Base-by-base conservation (phyloP, 2,113 vertebrate genomes). In the Archocentrus centrarchus region DNA sequence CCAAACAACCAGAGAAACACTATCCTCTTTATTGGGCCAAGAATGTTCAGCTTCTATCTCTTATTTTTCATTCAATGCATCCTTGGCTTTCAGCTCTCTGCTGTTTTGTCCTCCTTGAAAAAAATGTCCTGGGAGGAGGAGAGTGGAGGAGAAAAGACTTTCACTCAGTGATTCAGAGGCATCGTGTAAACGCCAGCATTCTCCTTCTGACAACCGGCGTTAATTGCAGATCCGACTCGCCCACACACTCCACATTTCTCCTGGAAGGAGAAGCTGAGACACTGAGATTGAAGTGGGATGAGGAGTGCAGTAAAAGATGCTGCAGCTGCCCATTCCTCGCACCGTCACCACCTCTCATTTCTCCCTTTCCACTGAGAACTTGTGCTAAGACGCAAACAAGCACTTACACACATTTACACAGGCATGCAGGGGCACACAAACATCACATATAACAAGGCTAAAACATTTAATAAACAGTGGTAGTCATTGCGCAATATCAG, bases 151-250 rank as follows among this genome's bases (percentile, higher is more conserved):
- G 91, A 93, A 93, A 93, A 93, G 93, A 93, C 93, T 95, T 95
- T 92, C 85, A 87, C 93, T 94, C 90, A 94, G 93, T 95, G 94
- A 95, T 95, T 95, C 94, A 96, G 92, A 95, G 92, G 93, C 90
- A 95, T 84, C 91, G 88, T 93, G 94, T 96, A 94, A 96, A 95
- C 93, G 94, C 92, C 94, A 94, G 93, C 92, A 94, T 95, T 95
- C 95, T 94, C 95, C 91, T 91, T 95, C 93, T 95, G 94, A 95
- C 94, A 95, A 93, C 94, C 95, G 58, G 93, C 93, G 89, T 95
- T 96, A 95, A 96, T 96, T 95, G 94, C 95, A 94, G 95, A 95
- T 95, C 95, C 93, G 92, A 94, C 95, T 95, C 94, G 93, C 95
- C 95, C 95, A 95, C 95, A 94, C 94, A 94, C 95, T 94, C 92